These are phyloP conservation scores for Gymnoscopelus microlampas DNA, from an alignment of 2,797 vertebrate genomes.

Conservation along the genomic window DNA sequence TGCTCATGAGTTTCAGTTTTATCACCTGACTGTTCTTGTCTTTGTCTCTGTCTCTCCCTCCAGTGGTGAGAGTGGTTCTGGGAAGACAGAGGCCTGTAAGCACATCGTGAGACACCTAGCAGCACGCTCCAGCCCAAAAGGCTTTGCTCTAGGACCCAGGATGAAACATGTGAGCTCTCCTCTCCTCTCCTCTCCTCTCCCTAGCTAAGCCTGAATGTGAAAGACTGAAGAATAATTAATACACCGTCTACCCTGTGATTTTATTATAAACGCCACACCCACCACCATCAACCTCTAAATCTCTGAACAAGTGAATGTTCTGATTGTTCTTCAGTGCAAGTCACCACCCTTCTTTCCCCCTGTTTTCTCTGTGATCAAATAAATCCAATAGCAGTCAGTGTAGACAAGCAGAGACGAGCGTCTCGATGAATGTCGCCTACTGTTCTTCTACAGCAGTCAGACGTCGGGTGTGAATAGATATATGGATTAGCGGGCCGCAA, in stretches of 20 bases:
- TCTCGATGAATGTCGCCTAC: conserved; percentile 19
- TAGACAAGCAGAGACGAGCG: background rate
- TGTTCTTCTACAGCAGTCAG: background rate
- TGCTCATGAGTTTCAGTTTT: conserved; percentile 17
- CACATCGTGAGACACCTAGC: conserved; percentile 91
- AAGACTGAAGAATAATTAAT: too few relatives aligned
- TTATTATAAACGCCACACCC: background rate
- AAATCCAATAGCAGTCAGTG: conserved; percentile 10
- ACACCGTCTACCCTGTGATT: background rate
- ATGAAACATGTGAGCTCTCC: conserved; percentile 90
- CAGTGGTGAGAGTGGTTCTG: conserved; percentile 95
- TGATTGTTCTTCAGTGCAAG: conserved; percentile 5
- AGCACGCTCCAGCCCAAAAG: conserved; percentile 82
- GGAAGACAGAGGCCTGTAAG: conserved; percentile 91
- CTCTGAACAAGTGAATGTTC: background rate
- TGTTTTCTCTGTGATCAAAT: conserved; percentile 18
- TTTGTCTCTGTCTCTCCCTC: conserved; percentile 21
- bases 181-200: conserved; percentile 2
- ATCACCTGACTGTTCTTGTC: background rate
- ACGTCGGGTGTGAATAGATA: conserved; percentile 4
- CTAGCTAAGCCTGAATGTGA: too few relatives aligned
- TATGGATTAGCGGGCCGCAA: conserved; percentile 31
- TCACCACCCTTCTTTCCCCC: conserved; percentile 3
- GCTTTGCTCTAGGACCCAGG: conserved; percentile 83
- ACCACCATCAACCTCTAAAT: background rate